Base-by-base conservation (phyloP, 2,113 vertebrate genomes). In the Strix uralensis region DNA sequence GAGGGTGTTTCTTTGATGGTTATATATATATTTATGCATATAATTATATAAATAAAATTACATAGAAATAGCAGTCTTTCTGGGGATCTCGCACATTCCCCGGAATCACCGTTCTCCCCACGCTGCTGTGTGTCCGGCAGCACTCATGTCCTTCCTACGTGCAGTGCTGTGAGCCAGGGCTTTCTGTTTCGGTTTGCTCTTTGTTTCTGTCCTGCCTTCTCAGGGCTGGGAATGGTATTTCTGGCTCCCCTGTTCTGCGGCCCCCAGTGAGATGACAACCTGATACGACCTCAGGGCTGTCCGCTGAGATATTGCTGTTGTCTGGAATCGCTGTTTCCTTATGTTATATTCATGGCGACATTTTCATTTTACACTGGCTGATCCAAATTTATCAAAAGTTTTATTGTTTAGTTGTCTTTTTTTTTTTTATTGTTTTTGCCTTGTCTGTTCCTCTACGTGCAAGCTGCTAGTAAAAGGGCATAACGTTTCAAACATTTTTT, bases 221-320 rank as follows among this genome's bases (percentile, higher is more conserved):
- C 10, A 1, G 40, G 27, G 30, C 36, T 77, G 86, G 79, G 47
- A 59, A 18, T 6, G 8, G 17, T 17, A 18, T 4, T 44, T 62
- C n/a, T 72, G 71, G 5, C 65, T 47, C 17, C 46, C n/a, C 59
- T 54, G 10, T 27, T n/a, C 34, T 52, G 58, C 1, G 8, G 59
- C 32, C 25, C 58, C 40, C 0, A 1, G 22, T 29, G 81, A 69
- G 49, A 5, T 14, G 36, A 58, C 38, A 83, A n/a, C 66, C 61
- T 42, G 17, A 11, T 49, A 15, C 0, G 1, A 30, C 21, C 36
- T 79, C 1, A 1, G 49, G 62, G 40, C 67, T 83, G 21, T 18
- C 38, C 2, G 3, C 59, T 66, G 54, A 36, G 7, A 4, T 14
- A 65, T 4, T 16, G 3, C 75, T 46, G 38, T 4, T 72, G 49